Evolutionary conservation across 2,888 invertebrate genomes (phyloP).

Genomic region (Agrypnus murinus): DNA sequence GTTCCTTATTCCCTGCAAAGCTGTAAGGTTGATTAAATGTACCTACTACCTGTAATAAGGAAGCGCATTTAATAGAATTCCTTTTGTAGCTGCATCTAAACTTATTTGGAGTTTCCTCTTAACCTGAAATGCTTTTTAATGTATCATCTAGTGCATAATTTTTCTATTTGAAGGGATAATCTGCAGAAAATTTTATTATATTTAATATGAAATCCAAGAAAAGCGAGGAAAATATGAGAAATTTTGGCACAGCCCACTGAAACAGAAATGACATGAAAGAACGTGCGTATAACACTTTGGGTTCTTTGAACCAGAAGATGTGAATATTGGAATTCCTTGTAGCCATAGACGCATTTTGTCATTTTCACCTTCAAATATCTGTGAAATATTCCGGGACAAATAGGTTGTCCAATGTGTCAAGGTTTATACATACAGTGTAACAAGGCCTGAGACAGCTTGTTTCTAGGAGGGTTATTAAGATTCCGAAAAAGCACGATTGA

Average conservation of each 20-base stretch:
- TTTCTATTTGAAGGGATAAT: too few relatives aligned
- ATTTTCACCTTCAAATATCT: slow-evolving; percentile 20
- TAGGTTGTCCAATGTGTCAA: slow-evolving; percentile 13
- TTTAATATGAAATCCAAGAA: background rate
- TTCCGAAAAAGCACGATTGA: too few relatives aligned
- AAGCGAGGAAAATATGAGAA: slow-evolving; percentile 7
- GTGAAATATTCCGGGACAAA: slow-evolving; percentile 9
- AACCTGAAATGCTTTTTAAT: too few relatives aligned
- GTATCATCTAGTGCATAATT: too few relatives aligned
- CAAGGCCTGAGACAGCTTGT: background rate
- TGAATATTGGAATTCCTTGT: slow-evolving; percentile 32
- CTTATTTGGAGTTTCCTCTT: background rate
- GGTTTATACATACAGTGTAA: background rate
- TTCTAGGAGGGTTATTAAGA: too few relatives aligned
- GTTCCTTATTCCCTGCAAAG: too few relatives aligned
- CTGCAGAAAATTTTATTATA: background rate
- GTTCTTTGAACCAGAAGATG: slow-evolving; percentile 21
- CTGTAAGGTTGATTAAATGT: too few relatives aligned
- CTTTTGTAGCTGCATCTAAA: background rate
- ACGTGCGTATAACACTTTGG: background rate
- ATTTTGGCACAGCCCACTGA: slow-evolving; percentile 11
- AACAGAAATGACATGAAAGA: slow-evolving; percentile 9
- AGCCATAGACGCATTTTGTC: slow-evolving; percentile 24
- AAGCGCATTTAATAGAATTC: slow-evolving; percentile 2
- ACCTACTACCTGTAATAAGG: too few relatives aligned